Evolutionary conservation across 2,888 invertebrate genomes (phyloP).

Genomic region (Polydesmus complanatus): DNA sequence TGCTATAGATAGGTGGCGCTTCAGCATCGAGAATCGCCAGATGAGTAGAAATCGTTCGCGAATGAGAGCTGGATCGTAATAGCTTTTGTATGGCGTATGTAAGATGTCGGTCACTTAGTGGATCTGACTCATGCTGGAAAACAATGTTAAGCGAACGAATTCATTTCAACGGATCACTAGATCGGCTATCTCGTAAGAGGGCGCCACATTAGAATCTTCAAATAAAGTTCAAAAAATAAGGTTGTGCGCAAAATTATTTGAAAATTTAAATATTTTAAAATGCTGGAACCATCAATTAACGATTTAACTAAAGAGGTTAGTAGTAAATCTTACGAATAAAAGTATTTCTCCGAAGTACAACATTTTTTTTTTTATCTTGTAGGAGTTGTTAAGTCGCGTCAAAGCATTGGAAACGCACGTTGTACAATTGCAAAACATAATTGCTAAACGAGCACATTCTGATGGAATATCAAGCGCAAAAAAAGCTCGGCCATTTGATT

Average conservation of each 20-base stretch:
- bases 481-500: constrained; percentile 9
- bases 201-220: too few species aligned
- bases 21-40: too few species aligned
- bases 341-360: constrained; percentile 18
- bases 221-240: too few species aligned
- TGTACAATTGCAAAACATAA: constrained; percentile 48
- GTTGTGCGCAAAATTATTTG: neutral
- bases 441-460: constrained; percentile 26
- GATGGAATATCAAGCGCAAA: constrained; percentile 4
- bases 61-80: too few species aligned
- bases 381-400: constrained; percentile 59
- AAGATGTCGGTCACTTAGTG: too few species aligned
- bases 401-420: constrained; percentile 62
- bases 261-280: neutral
- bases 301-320: constrained; percentile 21
- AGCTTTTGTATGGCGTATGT: too few species aligned
- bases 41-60: too few species aligned
- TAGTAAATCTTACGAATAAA: constrained; percentile 18
- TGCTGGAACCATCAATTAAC: constrained; percentile 9
- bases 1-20: too few species aligned
- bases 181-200: too few species aligned
- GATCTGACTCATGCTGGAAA: too few species aligned
- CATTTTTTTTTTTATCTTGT: neutral
- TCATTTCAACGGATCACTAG: too few species aligned
- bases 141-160: too few species aligned